A percentile compares a stretch with the other conserved stretches of the same genome.
phyloP scores from a whole-genome alignment of 2,113 vertebrate species.

The Trachemys scripta region DNA sequence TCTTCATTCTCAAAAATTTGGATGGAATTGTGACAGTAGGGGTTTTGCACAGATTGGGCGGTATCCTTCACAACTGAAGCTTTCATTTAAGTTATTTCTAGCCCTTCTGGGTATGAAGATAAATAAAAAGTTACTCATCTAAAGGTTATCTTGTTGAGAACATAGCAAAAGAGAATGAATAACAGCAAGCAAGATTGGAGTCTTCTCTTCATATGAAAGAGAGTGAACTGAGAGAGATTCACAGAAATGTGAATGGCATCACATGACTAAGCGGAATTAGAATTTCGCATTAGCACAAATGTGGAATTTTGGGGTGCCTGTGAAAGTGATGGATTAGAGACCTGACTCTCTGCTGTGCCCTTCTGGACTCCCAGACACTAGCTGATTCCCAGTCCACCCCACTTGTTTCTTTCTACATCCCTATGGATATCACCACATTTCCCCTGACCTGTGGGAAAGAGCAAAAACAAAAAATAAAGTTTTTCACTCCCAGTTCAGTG shows the following conservation, averaged over 20 bases:
- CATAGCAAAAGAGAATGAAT: background rate
- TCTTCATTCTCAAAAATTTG: background rate
- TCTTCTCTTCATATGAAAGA: background rate
- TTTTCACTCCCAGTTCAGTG: background rate
- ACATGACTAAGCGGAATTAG: background rate
- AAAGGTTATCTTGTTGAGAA: background rate
- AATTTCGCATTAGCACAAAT: background rate
- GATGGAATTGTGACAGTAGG: background rate
- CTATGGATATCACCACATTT: background rate
- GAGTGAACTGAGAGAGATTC: background rate
- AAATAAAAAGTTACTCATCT: too few relatives aligned
- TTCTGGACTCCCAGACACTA: background rate
- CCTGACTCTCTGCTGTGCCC: background rate
- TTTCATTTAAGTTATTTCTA: background rate
- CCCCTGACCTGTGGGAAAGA: background rate
- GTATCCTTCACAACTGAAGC: conserved; percentile 7
- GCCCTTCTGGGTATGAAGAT: background rate
- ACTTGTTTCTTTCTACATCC: background rate
- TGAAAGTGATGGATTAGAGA: background rate
- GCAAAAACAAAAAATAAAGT: background rate
- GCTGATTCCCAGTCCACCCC: background rate
- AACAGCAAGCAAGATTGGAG: background rate
- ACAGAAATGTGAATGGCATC: background rate
- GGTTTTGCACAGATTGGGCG: background rate
- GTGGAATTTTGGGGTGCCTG: background rate